A percentile compares a stretch with the other conserved stretches of the same genome.
Conservation (phyloP, 2,797 vertebrate genomes). For the Erpetoichthys calabaricus region DNA sequence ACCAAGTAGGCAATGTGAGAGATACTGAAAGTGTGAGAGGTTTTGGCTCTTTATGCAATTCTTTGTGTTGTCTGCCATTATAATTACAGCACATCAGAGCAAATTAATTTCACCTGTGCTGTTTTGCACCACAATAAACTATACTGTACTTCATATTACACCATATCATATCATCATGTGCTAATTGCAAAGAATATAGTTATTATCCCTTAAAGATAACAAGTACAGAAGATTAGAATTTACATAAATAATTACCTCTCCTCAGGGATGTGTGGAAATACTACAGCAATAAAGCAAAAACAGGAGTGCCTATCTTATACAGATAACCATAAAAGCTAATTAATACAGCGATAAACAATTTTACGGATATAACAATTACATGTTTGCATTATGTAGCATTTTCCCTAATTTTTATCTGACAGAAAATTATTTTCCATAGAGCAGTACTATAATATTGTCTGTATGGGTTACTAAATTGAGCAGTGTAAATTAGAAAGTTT, state of each 20-base stretch:
- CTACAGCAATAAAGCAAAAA: constrained; percentile 52
- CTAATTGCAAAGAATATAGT: background rate
- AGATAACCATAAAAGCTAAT: constrained; percentile 60
- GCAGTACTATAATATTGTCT: too few species aligned
- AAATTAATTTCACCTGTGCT: background rate
- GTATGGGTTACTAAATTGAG: too few species aligned
- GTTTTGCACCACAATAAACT: constrained; percentile 1
- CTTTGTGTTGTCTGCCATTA: too few species aligned
- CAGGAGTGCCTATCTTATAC: constrained; percentile 45
- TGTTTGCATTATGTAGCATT: constrained; percentile 20
- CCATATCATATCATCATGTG: background rate
- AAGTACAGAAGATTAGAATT: constrained; percentile 34
- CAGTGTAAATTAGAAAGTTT: too few species aligned
- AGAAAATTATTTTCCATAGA: too few species aligned
- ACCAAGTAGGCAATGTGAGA: too few species aligned
- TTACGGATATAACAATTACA: constrained; percentile 30
- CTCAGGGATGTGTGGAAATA: constrained; percentile 44
- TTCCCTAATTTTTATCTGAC: background rate
- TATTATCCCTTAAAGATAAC: constrained; percentile 13
- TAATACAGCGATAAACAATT: constrained; percentile 57
- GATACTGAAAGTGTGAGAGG: too few species aligned
- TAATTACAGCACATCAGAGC: too few species aligned
- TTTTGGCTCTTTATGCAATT: too few species aligned
- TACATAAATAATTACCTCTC: constrained; percentile 67
- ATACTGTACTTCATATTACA: background rate